Evolutionary conservation across 1,140 invertebrate species (phyloP).

Genomic region (Drosophila leontia): DNA sequence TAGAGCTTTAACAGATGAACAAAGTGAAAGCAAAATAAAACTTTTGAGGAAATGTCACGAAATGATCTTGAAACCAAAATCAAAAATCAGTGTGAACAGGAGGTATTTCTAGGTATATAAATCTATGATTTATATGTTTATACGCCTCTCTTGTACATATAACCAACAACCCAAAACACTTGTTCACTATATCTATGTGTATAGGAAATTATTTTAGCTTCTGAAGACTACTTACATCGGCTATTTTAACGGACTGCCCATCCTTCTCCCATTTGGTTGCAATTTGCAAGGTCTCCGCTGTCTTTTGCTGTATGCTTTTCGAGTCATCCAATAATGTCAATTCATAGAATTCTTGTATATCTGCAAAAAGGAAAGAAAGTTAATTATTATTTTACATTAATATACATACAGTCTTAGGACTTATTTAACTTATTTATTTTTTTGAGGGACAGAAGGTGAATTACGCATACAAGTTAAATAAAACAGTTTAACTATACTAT

Average conservation of each 20-base stretch:
- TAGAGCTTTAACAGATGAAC: conserved; percentile 1
- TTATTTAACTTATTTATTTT: neutral
- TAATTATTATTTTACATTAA: neutral
- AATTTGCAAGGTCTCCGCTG: conserved; percentile 96
- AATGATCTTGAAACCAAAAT: conserved; percentile 29
- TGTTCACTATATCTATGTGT: neutral
- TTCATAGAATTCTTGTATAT: conserved; percentile 99
- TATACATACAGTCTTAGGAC: neutral
- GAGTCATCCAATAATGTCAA: conserved; percentile 97
- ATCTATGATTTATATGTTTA: neutral
- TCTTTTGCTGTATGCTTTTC: conserved; percentile 97
- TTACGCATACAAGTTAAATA: neutral
- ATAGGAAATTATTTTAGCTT: no score
- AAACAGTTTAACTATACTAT: no score
- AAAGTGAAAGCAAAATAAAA: conserved; percentile 9
- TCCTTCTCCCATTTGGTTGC: conserved; percentile 96
- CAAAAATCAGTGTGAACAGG: conserved; percentile 16
- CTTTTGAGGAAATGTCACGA: conserved; percentile 5
- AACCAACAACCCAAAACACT: conserved; percentile 9
- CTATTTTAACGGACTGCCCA: conserved; percentile 81
- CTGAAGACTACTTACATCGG: conserved; percentile 69
- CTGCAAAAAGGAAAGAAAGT: conserved; percentile 88
- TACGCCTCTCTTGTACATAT: neutral
- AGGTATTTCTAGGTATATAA: neutral
- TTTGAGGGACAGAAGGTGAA: neutral